Base-by-base conservation (phyloP, 2,113 vertebrate genomes). In the Pangasianodon gigas region DNA sequence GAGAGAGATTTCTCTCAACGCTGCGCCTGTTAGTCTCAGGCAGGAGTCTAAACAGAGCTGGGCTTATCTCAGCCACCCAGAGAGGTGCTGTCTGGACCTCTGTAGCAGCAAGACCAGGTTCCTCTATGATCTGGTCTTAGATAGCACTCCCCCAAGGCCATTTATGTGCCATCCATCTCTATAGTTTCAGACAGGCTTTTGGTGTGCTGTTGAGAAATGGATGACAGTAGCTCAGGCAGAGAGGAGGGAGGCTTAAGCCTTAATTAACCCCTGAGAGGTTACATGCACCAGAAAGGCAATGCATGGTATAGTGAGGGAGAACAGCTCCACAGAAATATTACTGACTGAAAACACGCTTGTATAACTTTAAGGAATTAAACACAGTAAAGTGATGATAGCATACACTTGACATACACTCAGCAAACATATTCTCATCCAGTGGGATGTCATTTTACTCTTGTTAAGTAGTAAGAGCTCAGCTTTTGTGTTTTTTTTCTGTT, bases 121-220 rank as follows among this genome's bases (percentile, higher is more conserved):
- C 82, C 52, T 90, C 87, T 91, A 87, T 84, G 83, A 92, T 92
- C 86, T 84, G 86, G 86, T 84, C 90, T 93, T 89, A 91, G 90
- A 92, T 87, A 93, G 87, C 87, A 86, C 89, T 94, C 84, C 90
- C 77, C 65, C 87, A 62, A 87, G 77, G 80, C 48, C 86, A 67
- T 94, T 91, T 93, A 93, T 84, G 91, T 90, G 84, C 88, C 90
- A 93, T 89, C 44, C 90, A 92, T 91, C 91, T 93, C 93, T 88
- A 90, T 92, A 88, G 89, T 92, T 91, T 90, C 92, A 93, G 82
- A 56, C 77, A 52, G 58, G 88, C 84, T 79, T 84, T 89, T 90
- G 84, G 90, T 86, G 90, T 56, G 87, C 91, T 88, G 52, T 81
- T 90, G 91, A 92, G 86, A 81, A 90, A 86, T 92, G 26, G 84